Conservation (phyloP, 2,797 vertebrate genomes). For the Chlorospingus flavigularis region DNA sequence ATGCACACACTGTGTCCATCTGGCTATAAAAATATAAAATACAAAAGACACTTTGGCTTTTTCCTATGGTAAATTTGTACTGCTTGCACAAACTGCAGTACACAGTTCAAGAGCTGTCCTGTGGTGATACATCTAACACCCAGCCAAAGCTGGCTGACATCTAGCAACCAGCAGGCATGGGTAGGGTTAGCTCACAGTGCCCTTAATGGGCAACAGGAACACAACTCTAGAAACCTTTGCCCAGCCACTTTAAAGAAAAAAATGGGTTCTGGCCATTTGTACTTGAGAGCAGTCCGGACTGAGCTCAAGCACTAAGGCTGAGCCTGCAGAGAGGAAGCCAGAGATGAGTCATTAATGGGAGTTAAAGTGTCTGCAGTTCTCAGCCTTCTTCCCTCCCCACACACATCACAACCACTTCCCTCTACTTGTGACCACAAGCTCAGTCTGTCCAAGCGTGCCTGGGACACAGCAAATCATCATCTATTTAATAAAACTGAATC, state of each 20-base stretch:
- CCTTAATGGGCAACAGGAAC: not conserved
- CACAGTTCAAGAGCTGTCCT: not conserved
- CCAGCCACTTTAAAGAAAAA: not conserved
- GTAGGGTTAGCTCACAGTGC: not conserved
- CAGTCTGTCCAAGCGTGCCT: not conserved
- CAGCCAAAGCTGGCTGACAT: not conserved
- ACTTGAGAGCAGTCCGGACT: no score
- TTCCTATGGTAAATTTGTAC: accelerated
- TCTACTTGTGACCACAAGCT: not conserved
- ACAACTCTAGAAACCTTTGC: not conserved
- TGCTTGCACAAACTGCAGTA: not conserved
- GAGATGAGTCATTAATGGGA: not conserved
- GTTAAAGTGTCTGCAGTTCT: not conserved
- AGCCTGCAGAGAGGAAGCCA: not conserved
- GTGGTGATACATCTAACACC: accelerated
- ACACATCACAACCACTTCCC: not conserved
- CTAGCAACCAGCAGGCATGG: not conserved
- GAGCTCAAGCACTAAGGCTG: not conserved
- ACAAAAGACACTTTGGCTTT: not conserved
- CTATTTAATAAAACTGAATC: not conserved
- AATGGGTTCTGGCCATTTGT: not conserved
- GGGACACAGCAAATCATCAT: not conserved
- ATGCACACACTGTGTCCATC: accelerated
- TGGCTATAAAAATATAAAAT: not conserved
- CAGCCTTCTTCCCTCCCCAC: not conserved